Evolutionary conservation across 1,140 invertebrate genomes (phyloP), one percentile per base, ranked within the genome.

Genomic region (Drosophila dunni): DNA sequence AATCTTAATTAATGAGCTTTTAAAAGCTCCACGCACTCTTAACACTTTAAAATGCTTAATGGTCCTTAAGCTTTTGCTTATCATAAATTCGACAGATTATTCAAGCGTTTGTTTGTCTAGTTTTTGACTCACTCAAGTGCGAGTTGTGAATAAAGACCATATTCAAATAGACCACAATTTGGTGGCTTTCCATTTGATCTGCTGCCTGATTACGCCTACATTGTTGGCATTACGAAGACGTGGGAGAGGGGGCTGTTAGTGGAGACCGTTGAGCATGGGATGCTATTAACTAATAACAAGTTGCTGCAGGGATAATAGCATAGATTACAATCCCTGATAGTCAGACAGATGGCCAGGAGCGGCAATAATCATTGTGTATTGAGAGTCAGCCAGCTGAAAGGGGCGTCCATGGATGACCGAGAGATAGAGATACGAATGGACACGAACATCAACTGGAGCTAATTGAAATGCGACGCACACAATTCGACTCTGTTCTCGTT

Each of bases 391-490:
- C n/a, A 42, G 40, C 40, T 42, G 3, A 42, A 13, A 13, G 44
- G 15, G 15, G 2, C 7, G 7, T 15, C 44, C 7, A 46, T 8
- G 44, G 15, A 8, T 20, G 24, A 5, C 24, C 17, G 17, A 20
- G 17, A 29, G 24, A 29, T 7, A 7, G 44, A 15, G 44, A 7
- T 11, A 11, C 7, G 29, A 6, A 50, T 3, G 4, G 11, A 15
- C 38, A 11, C 15, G 24, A 8, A 3, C 8, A 11, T n/a, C 0
- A 6, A 42, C 36, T 17, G 15, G 29, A 17, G 42, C 68, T 74
- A 68, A 69, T 78, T 79, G 46, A 76, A 72, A 66, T 79, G 50
- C 56, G 20, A 17, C 7, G 13, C 63, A 64, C 68, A 80, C 60
- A 42, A 6, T 8, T 40, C 42, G 53, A 29, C 24, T 42, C 2